phyloP scores from a whole-genome alignment of 2,797 vertebrate species.

The Smutsia gigantea region DNA sequence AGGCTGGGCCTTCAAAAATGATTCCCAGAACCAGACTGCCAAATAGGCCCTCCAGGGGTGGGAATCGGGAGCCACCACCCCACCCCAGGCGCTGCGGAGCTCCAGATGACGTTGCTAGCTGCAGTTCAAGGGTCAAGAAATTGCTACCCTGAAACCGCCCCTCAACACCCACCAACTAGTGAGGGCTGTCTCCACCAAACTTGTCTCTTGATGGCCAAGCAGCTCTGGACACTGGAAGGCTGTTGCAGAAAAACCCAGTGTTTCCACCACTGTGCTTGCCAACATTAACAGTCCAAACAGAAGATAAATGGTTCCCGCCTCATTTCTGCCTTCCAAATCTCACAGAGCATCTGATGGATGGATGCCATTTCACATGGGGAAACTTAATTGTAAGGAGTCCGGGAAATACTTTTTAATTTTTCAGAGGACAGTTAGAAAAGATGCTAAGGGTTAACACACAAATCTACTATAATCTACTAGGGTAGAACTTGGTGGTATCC shows the following conservation, averaged over 20 bases:
- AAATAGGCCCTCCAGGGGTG: neutral
- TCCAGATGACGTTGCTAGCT: neutral
- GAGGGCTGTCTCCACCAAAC: neutral
- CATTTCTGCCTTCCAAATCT: neutral
- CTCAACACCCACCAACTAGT: neutral
- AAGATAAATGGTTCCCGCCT: neutral
- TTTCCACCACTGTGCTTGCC: neutral
- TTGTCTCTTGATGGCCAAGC: neutral
- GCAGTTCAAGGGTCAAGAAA: neutral
- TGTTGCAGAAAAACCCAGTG: neutral
- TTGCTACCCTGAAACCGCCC: neutral
- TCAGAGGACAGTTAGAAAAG: neutral
- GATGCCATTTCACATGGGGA: neutral
- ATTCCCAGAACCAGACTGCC: neutral
- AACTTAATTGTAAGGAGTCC: slow-evolving; percentile 13
- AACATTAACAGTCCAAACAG: neutral
- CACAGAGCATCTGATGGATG: neutral
- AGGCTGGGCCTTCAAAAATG: slow-evolving; percentile 16
- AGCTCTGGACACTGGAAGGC: neutral
- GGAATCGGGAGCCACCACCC: neutral
- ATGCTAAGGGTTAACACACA: neutral
- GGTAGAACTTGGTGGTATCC: neutral
- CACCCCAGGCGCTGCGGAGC: neutral
- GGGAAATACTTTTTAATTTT: slow-evolving; percentile 29
- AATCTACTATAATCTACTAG: neutral